These are phyloP conservation scores for Ptycholaimellus sp. DNA, from an alignment of 2,888 invertebrate genomes.

Conservation along the genomic window DNA sequence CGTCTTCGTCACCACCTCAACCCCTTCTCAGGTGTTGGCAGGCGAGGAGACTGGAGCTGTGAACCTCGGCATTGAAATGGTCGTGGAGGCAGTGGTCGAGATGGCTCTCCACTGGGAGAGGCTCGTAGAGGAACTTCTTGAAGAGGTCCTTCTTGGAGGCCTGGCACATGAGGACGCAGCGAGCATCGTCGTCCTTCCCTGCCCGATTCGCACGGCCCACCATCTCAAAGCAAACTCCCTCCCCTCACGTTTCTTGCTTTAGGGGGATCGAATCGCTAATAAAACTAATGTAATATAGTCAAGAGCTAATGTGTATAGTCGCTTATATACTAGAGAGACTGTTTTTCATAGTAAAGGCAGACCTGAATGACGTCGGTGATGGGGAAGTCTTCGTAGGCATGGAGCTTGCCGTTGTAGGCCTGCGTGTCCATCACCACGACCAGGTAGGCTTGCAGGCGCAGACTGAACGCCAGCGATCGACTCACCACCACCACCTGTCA, in stretches of 20 bases:
- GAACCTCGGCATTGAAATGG: constrained; percentile 97
- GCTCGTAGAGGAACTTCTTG: constrained; percentile 87
- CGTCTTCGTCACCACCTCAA: constrained; percentile 96
- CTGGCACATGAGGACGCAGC: constrained; percentile 86
- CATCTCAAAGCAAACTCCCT: no score
- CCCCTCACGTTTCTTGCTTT: no score
- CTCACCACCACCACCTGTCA: constrained; percentile 61
- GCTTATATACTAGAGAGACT: no score
- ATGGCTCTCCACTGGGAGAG: constrained; percentile 86
- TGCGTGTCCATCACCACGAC: constrained; percentile 91
- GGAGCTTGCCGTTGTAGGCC: constrained; percentile 52
- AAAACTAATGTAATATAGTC: no score
- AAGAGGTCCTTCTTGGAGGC: constrained; percentile 93
- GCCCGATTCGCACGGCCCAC: constrained; percentile 83
- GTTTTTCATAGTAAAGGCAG: no score
- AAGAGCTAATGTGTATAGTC: no score
- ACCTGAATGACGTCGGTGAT: constrained; percentile 86
- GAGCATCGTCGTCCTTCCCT: constrained; percentile 63
- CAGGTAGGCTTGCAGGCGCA: constrained; percentile 65
- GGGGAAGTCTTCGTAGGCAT: constrained; percentile 79
- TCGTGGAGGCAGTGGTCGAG: constrained; percentile 90
- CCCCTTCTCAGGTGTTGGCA: no score
- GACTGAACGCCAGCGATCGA: constrained; percentile 68
- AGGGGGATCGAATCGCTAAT: no score
- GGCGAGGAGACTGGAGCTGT: no score